Conservation (phyloP, 2,797 vertebrate species). For the Valencia hispanica region DNA sequence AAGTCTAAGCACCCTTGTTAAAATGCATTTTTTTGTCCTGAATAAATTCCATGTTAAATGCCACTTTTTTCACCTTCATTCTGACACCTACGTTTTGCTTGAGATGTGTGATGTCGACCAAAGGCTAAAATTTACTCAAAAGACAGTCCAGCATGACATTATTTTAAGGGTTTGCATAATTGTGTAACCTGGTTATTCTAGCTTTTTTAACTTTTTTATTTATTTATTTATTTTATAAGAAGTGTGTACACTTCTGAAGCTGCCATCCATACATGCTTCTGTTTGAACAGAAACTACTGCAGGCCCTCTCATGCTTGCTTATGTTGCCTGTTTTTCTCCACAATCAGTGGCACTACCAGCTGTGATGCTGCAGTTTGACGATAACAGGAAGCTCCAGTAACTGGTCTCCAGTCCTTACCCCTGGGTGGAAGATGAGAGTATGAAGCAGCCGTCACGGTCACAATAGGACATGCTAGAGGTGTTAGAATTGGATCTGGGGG, state of each 20-base stretch:
- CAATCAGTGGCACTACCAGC: constrained; percentile 48
- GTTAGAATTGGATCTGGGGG: constrained; percentile 35
- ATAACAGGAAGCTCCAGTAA: constrained; percentile 68
- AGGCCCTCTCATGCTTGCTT: constrained; percentile 17
- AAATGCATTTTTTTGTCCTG: no score
- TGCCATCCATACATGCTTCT: constrained; percentile 33
- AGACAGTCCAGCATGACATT: no score
- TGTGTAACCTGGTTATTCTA: no score
- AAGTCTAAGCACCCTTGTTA: no score
- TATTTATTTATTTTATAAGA: neutral
- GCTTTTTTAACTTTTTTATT: no score
- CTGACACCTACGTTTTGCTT: no score
- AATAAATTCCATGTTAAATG: no score
- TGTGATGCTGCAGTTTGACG: constrained; percentile 56
- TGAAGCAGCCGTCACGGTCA: constrained; percentile 49
- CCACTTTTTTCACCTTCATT: no score
- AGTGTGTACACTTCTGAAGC: constrained; percentile 43
- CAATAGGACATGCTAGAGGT: constrained; percentile 42
- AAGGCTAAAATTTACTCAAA: no score
- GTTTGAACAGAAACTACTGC: constrained; percentile 8
- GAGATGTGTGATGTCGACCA: no score
- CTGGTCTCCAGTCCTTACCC: constrained; percentile 43
- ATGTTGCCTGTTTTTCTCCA: constrained; percentile 27
- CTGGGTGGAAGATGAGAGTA: constrained; percentile 48
- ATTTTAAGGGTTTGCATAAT: no score